These are phyloP conservation scores for Troides oblongomaculatus DNA, from an alignment of 2,888 invertebrate species.

Conservation along the genomic window DNA sequence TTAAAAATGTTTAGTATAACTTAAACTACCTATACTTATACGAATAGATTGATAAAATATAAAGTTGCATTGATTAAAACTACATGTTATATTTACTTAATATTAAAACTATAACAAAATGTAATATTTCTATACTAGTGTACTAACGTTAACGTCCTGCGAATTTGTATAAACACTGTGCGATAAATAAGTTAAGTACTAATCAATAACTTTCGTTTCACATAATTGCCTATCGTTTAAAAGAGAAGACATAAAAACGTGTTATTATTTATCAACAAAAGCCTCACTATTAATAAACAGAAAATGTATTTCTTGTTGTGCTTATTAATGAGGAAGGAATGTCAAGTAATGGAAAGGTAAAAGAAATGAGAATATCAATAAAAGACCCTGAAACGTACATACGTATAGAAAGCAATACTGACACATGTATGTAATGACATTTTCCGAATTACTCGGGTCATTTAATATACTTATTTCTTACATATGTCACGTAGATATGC, in stretches of 20 bases:
- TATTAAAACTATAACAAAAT: too few relatives aligned
- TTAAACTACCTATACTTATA: background rate
- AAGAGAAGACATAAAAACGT: conserved; percentile 8
- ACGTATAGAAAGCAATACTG: conserved; percentile 2
- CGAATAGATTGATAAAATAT: background rate
- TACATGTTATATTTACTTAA: background rate
- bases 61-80: background rate
- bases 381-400: conserved; percentile 17
- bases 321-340: conserved; percentile 35
- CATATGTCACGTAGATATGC: background rate
- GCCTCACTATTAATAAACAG: conserved; percentile 29
- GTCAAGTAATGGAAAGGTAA: conserved; percentile 35
- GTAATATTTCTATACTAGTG: too few relatives aligned
- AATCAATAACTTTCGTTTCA: too few relatives aligned
- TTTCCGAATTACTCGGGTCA: background rate
- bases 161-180: too few relatives aligned
- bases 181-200: too few relatives aligned
- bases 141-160: too few relatives aligned
- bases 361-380: conserved; percentile 32
- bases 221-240: too few relatives aligned
- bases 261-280: conserved; percentile 31
- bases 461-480: background rate
- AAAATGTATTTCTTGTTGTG: conserved; percentile 34
- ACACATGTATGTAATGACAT: background rate
- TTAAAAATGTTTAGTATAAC: background rate